These are phyloP conservation scores for Lanistes nyassanus DNA, from an alignment of 1,140 invertebrate species.

Conservation along the genomic window DNA sequence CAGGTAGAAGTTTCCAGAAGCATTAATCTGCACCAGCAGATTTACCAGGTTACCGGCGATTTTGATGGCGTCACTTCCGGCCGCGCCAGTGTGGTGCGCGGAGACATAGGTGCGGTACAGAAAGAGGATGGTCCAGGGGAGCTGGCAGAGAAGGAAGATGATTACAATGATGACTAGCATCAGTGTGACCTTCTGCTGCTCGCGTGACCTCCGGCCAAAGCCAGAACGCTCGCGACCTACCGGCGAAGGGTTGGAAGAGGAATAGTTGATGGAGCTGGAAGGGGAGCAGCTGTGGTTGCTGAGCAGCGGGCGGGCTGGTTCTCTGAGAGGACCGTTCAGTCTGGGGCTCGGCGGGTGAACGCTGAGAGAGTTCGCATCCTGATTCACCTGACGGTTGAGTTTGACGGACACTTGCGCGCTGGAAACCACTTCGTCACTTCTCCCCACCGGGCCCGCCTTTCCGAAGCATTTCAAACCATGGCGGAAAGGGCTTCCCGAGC, in stretches of 20 bases:
- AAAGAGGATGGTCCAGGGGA: constrained; percentile 71
- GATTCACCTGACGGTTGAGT: neutral
- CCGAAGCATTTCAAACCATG: no score
- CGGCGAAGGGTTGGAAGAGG: neutral
- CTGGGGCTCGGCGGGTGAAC: neutral
- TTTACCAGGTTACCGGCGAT: constrained; percentile 80
- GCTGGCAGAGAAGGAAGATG: constrained; percentile 78
- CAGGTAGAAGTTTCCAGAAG: constrained; percentile 79
- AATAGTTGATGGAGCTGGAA: constrained; percentile 4
- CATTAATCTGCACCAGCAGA: constrained; percentile 77
- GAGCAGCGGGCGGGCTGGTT: neutral
- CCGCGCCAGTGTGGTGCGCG: constrained; percentile 30
- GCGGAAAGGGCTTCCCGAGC: no score
- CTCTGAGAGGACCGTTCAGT: neutral
- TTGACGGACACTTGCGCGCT: no score
- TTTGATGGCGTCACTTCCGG: constrained; percentile 56
- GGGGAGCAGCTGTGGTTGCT: neutral
- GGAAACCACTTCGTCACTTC: neutral
- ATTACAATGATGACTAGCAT: constrained; percentile 80
- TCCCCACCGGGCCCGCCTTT: no score
- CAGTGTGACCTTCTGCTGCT: constrained; percentile 73
- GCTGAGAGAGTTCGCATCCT: neutral
- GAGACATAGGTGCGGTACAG: constrained; percentile 34
- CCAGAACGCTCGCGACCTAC: neutral
- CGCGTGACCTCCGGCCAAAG: constrained; percentile 21